A percentile compares a stretch with the other conserved stretches of the same genome.
Conservation (phyloP, 2,797 vertebrate genomes). For the Mareca strepera region DNA sequence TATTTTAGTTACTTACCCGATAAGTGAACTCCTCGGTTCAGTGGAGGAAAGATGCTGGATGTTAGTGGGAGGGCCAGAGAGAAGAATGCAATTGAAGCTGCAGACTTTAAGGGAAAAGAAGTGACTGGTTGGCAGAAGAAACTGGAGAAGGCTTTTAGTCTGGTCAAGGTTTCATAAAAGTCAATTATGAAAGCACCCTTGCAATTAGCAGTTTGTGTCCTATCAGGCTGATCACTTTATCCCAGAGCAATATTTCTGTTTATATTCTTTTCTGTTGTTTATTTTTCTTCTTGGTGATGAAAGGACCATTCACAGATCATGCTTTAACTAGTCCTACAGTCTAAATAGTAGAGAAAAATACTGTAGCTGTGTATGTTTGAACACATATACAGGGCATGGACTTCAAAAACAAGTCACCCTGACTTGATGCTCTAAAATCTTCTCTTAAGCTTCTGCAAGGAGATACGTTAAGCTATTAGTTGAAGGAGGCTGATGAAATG, state of each 20-base stretch:
- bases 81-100: conserved; percentile 5
- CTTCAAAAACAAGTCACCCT: background rate
- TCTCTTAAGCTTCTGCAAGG: background rate
- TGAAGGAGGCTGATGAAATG: background rate
- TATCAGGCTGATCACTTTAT: background rate
- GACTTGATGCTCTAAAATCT: background rate
- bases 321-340: background rate
- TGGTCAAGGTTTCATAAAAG: background rate
- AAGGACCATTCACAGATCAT: background rate
- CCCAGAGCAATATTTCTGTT: background rate
- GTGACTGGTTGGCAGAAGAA: background rate
- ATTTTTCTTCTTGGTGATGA: background rate
- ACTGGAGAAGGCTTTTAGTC: background rate
- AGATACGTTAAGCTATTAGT: background rate
- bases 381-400: accelerated
- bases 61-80: background rate
- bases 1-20: background rate
- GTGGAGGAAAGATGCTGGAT: background rate
- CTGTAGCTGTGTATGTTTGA: background rate
- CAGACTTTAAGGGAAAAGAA: background rate
- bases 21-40: background rate
- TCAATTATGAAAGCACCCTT: background rate
- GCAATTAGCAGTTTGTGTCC: background rate
- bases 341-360: background rate
- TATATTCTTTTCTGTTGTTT: background rate